Percentiles rank a stretch among this genome's conserved stretches.
phyloP scores from a whole-genome alignment of 2,113 vertebrate genomes.

The Paratilapia polleni region DNA sequence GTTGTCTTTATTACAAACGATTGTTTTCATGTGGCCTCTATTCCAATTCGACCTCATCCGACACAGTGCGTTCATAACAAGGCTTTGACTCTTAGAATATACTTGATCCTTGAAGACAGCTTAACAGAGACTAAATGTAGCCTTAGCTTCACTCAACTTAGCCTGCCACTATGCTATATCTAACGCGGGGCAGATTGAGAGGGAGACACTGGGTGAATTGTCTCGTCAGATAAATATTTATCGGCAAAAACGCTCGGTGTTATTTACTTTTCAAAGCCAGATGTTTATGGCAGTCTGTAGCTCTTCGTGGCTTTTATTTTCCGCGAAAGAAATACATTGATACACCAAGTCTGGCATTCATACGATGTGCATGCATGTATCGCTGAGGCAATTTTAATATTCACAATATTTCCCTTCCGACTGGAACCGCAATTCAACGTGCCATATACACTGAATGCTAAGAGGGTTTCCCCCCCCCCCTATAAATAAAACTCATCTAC shows the following conservation, averaged over 20 bases:
- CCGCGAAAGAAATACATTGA: neutral
- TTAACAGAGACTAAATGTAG: constrained; percentile 61
- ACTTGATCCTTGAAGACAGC: constrained; percentile 64
- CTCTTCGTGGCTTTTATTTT: neutral
- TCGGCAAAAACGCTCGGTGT: neutral
- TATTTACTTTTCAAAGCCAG: neutral
- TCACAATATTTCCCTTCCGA: neutral
- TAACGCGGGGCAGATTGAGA: constrained; percentile 43
- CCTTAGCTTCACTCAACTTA: constrained; percentile 66
- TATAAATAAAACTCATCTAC: neutral
- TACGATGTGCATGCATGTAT: neutral
- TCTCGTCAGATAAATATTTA: neutral
- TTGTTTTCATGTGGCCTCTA: neutral
- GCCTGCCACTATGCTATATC: constrained; percentile 57
- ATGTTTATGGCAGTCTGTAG: neutral
- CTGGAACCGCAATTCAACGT: neutral
- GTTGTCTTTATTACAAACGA: neutral
- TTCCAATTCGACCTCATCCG: neutral
- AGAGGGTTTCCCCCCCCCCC: neutral
- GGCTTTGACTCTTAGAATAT: constrained; percentile 52
- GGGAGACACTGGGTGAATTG: neutral
- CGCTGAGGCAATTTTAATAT: neutral
- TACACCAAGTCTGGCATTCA: neutral
- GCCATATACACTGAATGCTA: neutral
- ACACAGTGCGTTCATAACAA: constrained; percentile 20